These are phyloP conservation scores for Drosophila sucinea DNA, from an alignment of 1,140 invertebrate species.

Conservation along the genomic window DNA sequence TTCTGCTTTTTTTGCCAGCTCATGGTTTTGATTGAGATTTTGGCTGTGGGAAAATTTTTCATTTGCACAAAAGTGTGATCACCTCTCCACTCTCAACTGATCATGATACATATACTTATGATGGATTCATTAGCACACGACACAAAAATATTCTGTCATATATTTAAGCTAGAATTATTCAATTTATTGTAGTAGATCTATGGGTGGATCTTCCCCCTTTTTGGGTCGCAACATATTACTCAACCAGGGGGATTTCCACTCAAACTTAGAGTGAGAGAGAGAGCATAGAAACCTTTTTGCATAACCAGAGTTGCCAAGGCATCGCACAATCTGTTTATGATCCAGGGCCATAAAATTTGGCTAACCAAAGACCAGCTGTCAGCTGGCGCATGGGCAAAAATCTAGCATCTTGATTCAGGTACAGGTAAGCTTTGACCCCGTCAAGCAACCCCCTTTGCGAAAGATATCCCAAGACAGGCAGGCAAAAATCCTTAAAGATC, in stretches of 20 bases:
- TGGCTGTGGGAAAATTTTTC: constrained; percentile 19
- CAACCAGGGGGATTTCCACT: constrained; percentile 46
- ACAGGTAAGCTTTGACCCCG: constrained; percentile 15
- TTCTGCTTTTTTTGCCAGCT: constrained; percentile 49
- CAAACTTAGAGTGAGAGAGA: background rate
- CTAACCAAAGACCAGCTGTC: constrained; percentile 42
- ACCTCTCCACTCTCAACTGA: background rate
- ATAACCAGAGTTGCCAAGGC: constrained; percentile 72
- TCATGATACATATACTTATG: constrained; percentile 1
- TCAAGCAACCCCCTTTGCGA: constrained; percentile 4
- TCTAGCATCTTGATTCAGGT: background rate
- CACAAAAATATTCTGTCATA: background rate
- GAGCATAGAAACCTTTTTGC: constrained; percentile 45
- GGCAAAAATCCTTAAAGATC: constrained; percentile 6
- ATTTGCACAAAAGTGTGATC: constrained; percentile 11
- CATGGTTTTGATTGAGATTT: constrained; percentile 57
- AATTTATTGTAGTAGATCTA: constrained; percentile 9
- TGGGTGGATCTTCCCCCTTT: constrained; percentile 8
- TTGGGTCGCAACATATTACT: background rate
- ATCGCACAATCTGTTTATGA: constrained; percentile 55
- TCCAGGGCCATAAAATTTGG: constrained; percentile 44
- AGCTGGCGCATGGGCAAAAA: constrained; percentile 11
- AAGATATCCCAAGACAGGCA: background rate
- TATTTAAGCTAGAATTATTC: constrained; percentile 16
- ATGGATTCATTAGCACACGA: too few species aligned